A percentile compares a stretch with the other conserved stretches of the same genome.
Evolutionary conservation across 2,797 vertebrate genomes (phyloP).

Genomic region (Ceryle rudis): DNA sequence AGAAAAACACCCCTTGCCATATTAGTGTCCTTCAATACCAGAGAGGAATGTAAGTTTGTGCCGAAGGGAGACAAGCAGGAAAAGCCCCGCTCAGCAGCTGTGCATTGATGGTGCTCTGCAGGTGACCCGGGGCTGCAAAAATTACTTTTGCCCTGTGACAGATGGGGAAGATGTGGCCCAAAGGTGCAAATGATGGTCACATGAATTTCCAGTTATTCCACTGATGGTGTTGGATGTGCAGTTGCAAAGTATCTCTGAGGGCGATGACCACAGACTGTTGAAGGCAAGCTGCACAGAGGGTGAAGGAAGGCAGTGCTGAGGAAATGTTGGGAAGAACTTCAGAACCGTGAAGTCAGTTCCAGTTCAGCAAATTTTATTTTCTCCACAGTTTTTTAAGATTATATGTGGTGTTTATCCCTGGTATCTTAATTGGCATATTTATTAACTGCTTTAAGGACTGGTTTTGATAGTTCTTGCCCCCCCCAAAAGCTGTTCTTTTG

Average conservation of each 20-base stretch:
- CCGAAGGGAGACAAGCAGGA: not conserved
- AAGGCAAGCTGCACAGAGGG: not conserved
- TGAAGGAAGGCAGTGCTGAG: not conserved
- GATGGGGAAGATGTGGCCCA: not conserved
- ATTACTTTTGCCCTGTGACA: not conserved
- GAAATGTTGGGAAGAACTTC: not conserved
- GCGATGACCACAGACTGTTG: fast-evolving
- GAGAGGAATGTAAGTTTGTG: not conserved
- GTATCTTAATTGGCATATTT: not conserved
- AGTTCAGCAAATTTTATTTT: not conserved
- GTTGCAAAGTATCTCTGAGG: not conserved
- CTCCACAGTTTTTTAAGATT: not conserved
- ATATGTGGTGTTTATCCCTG: not conserved
- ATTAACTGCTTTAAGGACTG: not conserved
- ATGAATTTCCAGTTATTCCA: fast-evolving
- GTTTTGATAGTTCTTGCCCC: not conserved
- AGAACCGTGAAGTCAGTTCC: not conserved
- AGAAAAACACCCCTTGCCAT: not conserved
- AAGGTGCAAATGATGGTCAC: fast-evolving
- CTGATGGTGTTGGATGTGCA: fast-evolving
- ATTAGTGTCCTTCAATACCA: not conserved
- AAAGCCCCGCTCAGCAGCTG: not conserved
- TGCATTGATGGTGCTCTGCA: not conserved
- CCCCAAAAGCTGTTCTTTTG: not conserved
- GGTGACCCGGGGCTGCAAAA: not conserved